Base-by-base conservation (phyloP, 1,140 invertebrate genomes). In the Drosophila melanica region DNA sequence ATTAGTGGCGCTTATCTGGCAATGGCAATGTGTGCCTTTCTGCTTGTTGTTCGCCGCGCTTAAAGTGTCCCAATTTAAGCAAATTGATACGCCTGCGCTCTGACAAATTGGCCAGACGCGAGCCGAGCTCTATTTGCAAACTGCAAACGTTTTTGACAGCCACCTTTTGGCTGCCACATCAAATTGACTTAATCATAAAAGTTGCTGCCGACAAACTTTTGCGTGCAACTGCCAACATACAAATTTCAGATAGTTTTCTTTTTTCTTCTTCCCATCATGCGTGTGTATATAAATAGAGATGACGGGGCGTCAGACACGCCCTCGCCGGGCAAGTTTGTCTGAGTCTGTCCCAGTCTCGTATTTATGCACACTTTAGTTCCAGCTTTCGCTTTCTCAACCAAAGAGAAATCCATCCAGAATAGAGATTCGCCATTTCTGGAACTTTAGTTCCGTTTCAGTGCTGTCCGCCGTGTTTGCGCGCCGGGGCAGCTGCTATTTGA, bases 111-210 rank as follows among this genome's bases (percentile, higher is more conserved):
- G 11, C 9, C 18, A 9, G 16, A 4, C 27, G 7, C 30, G 18
- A 44, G 50, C 30, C 30, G 18, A 18, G 18, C n/a, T 18, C 1
- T 18, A 18, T 18, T 18, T 35, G 14, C n/a, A 37, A 11, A 18
- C 42, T 47, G 23, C 18, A 27, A 10, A 44, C 23, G 23, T 33
- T 45, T 62, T 27, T 62, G 39, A 37, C 57, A 37, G 47, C 27
- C 45, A 51, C 55, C 47, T 59, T 60, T 42, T 69, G 57, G 39
- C 57, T 57, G 71, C 58, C 58, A 30, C 51, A 41, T 69, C 53
- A 70, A 74, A 68, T 77, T 54, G 77, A 64, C 65, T 80, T 71
- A 78, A 85, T 85, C 74, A 69, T 16, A 71, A 75, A 85, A 86
- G 63, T 85, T 86, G 16, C n/a, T 11, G 48, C 47, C 51, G 48